phyloP scores from a whole-genome alignment of 2,888 invertebrate species.

The Lochmaea crataegi region DNA sequence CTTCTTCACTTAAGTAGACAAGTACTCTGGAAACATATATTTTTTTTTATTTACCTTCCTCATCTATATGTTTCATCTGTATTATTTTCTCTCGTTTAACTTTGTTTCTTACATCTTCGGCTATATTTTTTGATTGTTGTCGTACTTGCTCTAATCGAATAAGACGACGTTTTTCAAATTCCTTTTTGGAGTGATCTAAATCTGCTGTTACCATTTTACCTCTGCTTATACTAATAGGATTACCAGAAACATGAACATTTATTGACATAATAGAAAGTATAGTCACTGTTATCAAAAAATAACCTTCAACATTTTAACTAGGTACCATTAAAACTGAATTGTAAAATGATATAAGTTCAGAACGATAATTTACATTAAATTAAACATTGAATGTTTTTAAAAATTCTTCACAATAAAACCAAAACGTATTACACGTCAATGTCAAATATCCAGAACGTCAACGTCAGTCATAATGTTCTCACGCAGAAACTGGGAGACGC shows the following conservation, averaged over 20 bases:
- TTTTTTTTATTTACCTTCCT: constrained; percentile 57
- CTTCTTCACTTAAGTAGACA: background rate
- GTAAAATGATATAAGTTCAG: background rate
- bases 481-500: no score
- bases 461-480: background rate
- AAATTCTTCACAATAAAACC: background rate
- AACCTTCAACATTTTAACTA: background rate
- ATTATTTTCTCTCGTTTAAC: constrained; percentile 68
- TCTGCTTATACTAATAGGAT: constrained; percentile 66
- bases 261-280: constrained; percentile 66
- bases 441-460: background rate
- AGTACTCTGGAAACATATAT: background rate
- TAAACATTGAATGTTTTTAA: background rate
- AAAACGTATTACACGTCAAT: background rate
- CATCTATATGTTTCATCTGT: constrained; percentile 67
- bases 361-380: background rate
- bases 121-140: constrained; percentile 72
- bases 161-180: constrained; percentile 69
- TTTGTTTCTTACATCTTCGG: constrained; percentile 68
- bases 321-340: background rate
- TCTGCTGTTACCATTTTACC: constrained; percentile 68
- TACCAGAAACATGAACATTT: constrained; percentile 71
- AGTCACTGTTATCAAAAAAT: background rate
- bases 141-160: constrained; percentile 74
- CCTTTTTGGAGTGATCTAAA: constrained; percentile 67